Base-by-base conservation (phyloP, 2,888 invertebrate genomes). In the Drosophila kokeensis region DNA sequence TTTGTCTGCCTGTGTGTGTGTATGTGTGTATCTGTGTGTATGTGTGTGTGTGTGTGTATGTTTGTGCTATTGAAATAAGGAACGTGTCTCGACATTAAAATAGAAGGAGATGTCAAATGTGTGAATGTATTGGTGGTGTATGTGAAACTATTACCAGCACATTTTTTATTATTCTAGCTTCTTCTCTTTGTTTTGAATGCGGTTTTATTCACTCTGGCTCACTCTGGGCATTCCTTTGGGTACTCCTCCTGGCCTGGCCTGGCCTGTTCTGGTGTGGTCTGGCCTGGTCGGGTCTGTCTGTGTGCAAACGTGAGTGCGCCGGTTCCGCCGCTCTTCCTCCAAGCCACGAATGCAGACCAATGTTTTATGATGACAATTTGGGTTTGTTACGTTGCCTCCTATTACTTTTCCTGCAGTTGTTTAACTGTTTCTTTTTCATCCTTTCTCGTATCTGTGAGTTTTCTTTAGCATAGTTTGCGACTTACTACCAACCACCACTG, bases 101-200 rank as follows among this genome's bases (percentile, higher is more conserved):
- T 79, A 61, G 79, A 79, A 79, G 79, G 79, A 79, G 69, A 79
- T 79, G 79, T 79, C 79, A 79, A 79, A 79, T 79, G 68, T 79
- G 79, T 40, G 61, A 75, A 69, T 75, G 79, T 79, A 79, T 79
- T 79, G 74, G 78, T 79, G 75, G 29, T 57, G 40, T 21, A 57
- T 30, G 30, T 65, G 34, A 36, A 18, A 54, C 34, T 64, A 50
- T 64, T 61, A 50, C 34, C 62, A 77, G 77, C 42, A 75, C 62
- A 38, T 38, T 27, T 79, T 78, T 75, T 79, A 79, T 79, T 79
- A 79, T 79, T 79, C 79, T 65, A 63, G 79, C 75, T 75, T 69
- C 64, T 65, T 69, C 54, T 71, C 67, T 69, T 79, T 79, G 75
- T 79, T 79, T 79, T 79, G 79, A 79, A 79, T 75, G 66, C 79